phyloP scores from a whole-genome alignment of 2,113 vertebrate species.

The Theristicus caerulescens region DNA sequence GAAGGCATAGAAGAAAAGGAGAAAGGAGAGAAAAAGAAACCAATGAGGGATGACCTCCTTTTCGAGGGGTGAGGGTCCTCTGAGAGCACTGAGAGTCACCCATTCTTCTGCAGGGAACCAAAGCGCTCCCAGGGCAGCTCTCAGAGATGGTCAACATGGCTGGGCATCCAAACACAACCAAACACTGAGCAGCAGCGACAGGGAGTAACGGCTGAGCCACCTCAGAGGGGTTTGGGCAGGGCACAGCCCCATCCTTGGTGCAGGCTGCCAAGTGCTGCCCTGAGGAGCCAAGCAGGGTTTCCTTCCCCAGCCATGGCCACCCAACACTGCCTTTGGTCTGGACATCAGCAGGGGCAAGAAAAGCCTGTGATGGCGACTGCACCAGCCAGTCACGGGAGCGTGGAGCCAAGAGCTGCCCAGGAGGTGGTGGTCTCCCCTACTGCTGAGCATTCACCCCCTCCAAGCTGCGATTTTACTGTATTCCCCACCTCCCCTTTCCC shows the following conservation, averaged over 20 bases:
- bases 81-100: neutral
- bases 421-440: neutral
- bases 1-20: neutral
- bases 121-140: neutral
- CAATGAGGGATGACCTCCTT: neutral
- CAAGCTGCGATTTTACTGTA: neutral
- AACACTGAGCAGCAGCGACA: neutral
- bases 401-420: neutral
- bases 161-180: neutral
- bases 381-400: rapidly evolving
- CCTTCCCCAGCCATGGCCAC: too few relatives aligned
- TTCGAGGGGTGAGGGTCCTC: neutral
- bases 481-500: neutral
- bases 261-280: rapidly evolving
- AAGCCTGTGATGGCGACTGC: neutral
- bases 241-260: neutral
- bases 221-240: neutral
- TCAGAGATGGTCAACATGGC: neutral
- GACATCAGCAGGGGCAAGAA: neutral
- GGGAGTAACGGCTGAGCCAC: neutral
- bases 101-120: neutral
- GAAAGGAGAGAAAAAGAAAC: neutral
- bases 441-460: neutral
- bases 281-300: rapidly evolving
- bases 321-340: neutral